These are phyloP conservation scores for Lepus timidus DNA, from an alignment of 2,113 vertebrate genomes.

Conservation along the genomic window DNA sequence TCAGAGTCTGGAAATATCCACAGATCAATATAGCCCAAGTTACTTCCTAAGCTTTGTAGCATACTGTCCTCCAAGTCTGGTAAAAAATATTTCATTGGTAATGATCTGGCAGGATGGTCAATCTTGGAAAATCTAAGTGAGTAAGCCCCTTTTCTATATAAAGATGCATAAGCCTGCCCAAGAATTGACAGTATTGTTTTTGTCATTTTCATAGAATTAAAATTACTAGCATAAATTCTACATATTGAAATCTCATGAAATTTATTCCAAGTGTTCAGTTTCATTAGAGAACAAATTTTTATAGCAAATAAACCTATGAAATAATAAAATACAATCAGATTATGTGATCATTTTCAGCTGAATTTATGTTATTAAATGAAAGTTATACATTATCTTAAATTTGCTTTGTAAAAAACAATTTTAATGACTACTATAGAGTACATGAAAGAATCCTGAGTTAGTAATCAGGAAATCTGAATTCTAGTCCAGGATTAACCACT, in stretches of 20 bases:
- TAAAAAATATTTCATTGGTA: conserved; percentile 43
- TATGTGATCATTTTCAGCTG: background rate
- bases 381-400: conserved; percentile 20
- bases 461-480: conserved; percentile 43
- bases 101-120: conserved; percentile 45
- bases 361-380: conserved; percentile 59
- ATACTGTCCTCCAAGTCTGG: background rate
- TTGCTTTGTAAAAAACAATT: conserved; percentile 33
- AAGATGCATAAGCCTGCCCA: conserved; percentile 8
- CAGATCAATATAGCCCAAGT: background rate
- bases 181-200: background rate
- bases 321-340: conserved; percentile 1
- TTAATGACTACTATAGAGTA: background rate
- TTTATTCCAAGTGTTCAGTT: conserved; percentile 41
- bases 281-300: conserved; percentile 2
- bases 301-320: conserved; percentile 29
- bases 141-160: conserved; percentile 29
- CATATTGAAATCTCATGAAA: conserved; percentile 21
- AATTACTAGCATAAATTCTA: background rate
- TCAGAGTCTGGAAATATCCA: conserved; percentile 13
- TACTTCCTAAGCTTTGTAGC: background rate
- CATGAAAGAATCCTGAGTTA: background rate
- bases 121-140: conserved; percentile 35
- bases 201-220: background rate
- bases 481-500: background rate